Conservation (phyloP, 2,888 invertebrate species). For the Euspilapteryx auroguttella region DNA sequence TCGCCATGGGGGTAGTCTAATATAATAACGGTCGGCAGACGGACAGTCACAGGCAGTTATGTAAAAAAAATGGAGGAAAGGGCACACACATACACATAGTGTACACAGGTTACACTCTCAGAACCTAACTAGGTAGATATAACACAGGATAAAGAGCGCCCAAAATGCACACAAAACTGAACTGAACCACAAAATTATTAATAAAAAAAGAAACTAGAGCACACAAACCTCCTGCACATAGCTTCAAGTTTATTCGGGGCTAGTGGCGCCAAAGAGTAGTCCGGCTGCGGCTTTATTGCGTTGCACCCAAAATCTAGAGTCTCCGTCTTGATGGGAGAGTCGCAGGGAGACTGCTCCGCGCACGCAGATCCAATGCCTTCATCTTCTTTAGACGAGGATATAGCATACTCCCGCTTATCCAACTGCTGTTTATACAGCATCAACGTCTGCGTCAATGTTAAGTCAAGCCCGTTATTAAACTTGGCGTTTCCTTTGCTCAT, state of each 20-base stretch:
- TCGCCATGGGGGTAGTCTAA: too few species aligned
- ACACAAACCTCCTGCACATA: conserved; percentile 36
- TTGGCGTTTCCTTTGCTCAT: conserved; percentile 45
- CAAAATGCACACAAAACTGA: too few species aligned
- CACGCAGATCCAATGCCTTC: conserved; percentile 38
- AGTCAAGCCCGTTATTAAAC: conserved; percentile 35
- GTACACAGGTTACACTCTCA: too few species aligned
- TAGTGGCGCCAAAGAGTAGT: conserved; percentile 29
- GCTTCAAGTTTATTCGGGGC: conserved; percentile 43
- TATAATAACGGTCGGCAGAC: too few species aligned
- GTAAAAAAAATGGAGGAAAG: too few species aligned
- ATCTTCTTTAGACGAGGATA: conserved; percentile 28
- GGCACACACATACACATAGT: too few species aligned
- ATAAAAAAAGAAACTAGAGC: background rate
- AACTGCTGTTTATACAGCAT: conserved; percentile 45
- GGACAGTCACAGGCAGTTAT: too few species aligned
- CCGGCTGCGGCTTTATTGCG: conserved; percentile 10
- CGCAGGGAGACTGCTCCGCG: conserved; percentile 26
- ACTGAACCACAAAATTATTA: too few species aligned
- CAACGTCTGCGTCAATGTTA: conserved; percentile 34
- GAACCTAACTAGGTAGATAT: too few species aligned
- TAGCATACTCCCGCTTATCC: conserved; percentile 34
- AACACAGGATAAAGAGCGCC: too few species aligned
- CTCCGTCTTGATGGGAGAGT: conserved; percentile 12
- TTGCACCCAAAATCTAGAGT: conserved; percentile 3